Base-by-base conservation (phyloP, 2,797 vertebrate species). In the Oreochromis grahami region DNA sequence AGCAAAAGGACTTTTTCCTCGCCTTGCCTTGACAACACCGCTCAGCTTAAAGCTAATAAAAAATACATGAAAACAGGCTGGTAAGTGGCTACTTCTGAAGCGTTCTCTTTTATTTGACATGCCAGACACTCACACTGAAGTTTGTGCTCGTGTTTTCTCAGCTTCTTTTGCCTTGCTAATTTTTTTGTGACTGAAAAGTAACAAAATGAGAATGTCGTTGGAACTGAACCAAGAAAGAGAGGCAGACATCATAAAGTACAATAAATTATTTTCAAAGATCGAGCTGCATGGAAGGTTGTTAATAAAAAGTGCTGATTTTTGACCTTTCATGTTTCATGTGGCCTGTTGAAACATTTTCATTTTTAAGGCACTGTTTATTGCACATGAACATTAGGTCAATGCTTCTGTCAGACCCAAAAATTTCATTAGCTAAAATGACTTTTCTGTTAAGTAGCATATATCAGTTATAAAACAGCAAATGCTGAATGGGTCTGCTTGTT, bases 91-190 rank as follows among this genome's bases (percentile, higher is more conserved):
- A 80, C 60, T 51, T 87, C 68, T 53, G 48, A 77, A 60, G 76
- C 55, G 3, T 72, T 72, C 29, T 77, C 51, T 52, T 85, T 74
- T 58, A 24, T 84, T 81, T 45, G 74, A 68, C 50, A 3, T 79
- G 82, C 43, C 80, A 68, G 60, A 5, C 53, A 83, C 89, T 92
- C 89, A 9, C 58, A 82, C 90, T 93, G 89, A 8, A 84, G 89
- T 94, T 92, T 84, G 92, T 76, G 78, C 82, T 88, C 32, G 52
- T 88, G 82, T 82, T 84, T 86, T 84, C 88, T 82, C 82, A 56
- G 89, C 83, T 82, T 86, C 72, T 52, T 68, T 51, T 82, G 80
- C 84, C 72, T 19, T 3, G 36, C 82, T 84, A 88, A 87, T 91
- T 90, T 86, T 89, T 90, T 87, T 85, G 43, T 88, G 86, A 88